Evolutionary conservation across 2,113 vertebrate species (phyloP), one percentile per base, ranked within the genome.

Genomic region (Phrynosoma blainvillii): DNA sequence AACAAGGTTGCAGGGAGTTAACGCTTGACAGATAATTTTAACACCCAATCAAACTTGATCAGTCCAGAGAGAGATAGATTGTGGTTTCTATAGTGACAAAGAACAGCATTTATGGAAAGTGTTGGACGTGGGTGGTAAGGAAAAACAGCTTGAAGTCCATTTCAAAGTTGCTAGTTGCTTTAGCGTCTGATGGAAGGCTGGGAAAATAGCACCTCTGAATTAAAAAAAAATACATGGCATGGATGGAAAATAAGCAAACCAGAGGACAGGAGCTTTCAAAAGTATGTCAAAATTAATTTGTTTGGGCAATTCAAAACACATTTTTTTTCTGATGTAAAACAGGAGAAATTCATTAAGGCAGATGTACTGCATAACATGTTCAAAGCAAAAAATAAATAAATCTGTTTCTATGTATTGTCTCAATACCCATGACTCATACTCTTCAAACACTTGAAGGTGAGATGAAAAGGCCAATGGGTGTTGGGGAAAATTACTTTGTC

Each of bases 11-110:
- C 25, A 30, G 84, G 89, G 84, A 92, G 85, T 93, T 47, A 90
- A 88, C 14, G 70, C 0, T 0, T 1, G 66, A 42, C 2, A 71
- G 91, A 88, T 88, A 13, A 87, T 91, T 90, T 75, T 87, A 84
- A 79, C 2, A 59, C 10, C 65, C 21, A 94, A 93, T 92, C 86
- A 89, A 82, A 16, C 2, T 12, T 93, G 93, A 88, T 79, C 89
- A 92, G 85, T 42, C 7, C 0, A 2, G 88, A 87, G 90, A 90
- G 89, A 88, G 90, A 94, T 89, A 84, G n/a, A n/a, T n/a, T n/a
- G 87, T 2, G 54, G 95, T 96, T 96, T 91, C 96, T 59, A 96
- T 95, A 93, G 95, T 0, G 25, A 96, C 92, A 82, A 62, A 90
- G 92, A 93, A 78, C 79, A 83, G 84, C 93, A 14, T 14, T 36